Evolutionary conservation across 2,797 vertebrate genomes (phyloP).

Genomic region (Syncerus caffer): DNA sequence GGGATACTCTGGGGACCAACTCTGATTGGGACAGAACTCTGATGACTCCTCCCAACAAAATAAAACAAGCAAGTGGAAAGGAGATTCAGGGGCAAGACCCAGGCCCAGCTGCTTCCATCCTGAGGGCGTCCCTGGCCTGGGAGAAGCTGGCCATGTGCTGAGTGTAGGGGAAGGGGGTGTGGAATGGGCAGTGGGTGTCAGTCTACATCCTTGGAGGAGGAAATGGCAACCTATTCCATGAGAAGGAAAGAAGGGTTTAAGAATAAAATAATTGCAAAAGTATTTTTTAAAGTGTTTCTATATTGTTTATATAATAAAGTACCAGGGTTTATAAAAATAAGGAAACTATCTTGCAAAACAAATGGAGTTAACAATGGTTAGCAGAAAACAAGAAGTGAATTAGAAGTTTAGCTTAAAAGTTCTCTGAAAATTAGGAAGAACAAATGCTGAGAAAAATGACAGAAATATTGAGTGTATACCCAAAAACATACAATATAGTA

Average conservation of each 20-base stretch:
- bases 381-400: background rate
- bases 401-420: background rate
- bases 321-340: background rate
- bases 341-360: conserved; percentile 4
- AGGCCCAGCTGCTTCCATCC: background rate
- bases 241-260: background rate
- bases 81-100: background rate
- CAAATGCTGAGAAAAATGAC: background rate
- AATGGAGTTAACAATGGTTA: background rate
- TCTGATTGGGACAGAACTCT: background rate
- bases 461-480: background rate
- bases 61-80: background rate
- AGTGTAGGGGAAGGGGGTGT: fast-evolving
- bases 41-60: background rate
- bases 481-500: background rate
- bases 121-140: background rate
- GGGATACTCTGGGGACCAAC: background rate
- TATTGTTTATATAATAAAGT: background rate
- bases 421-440: background rate
- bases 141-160: background rate
- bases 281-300: background rate
- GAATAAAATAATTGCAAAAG: background rate
- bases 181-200: background rate
- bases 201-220: background rate
- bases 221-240: background rate